These are phyloP conservation scores for Eclectus roratus DNA, from an alignment of 2,113 vertebrate species.

Conservation along the genomic window DNA sequence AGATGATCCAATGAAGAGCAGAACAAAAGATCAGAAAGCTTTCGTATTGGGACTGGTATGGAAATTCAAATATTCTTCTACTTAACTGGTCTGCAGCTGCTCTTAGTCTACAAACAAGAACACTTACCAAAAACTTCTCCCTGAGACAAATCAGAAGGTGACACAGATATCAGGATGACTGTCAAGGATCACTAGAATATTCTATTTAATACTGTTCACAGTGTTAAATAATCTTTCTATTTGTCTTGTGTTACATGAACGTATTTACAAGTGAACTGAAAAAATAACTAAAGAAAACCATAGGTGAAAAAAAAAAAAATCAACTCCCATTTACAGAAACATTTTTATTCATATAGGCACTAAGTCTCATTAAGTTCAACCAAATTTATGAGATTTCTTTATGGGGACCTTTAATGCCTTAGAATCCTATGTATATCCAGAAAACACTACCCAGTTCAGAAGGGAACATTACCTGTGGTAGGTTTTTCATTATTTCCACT, in stretches of 20 bases:
- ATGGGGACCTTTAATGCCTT: not conserved
- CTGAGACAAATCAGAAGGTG: not conserved
- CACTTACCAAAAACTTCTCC: not conserved
- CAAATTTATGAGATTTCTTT: not conserved
- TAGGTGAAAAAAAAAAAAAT: not conserved
- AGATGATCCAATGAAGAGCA: not conserved
- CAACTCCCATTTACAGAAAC: not conserved
- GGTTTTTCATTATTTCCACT: not conserved
- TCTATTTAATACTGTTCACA: not conserved
- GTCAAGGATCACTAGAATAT: not conserved
- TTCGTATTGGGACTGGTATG: not conserved
- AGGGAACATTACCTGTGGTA: not conserved
- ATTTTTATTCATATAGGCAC: not conserved
- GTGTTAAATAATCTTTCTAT: not conserved
- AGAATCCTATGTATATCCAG: not conserved
- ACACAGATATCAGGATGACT: fast-evolving
- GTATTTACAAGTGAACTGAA: not conserved
- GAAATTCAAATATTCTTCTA: not conserved
- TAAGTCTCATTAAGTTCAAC: not conserved
- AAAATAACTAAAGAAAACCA: not conserved
- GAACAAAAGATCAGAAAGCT: not conserved
- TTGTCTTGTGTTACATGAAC: not conserved
- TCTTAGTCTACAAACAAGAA: not conserved
- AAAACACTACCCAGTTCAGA: not conserved
- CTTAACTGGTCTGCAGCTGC: not conserved